These are phyloP conservation scores for Pygoscelis adeliae DNA, from an alignment of 2,113 vertebrate species.

Conservation along the genomic window DNA sequence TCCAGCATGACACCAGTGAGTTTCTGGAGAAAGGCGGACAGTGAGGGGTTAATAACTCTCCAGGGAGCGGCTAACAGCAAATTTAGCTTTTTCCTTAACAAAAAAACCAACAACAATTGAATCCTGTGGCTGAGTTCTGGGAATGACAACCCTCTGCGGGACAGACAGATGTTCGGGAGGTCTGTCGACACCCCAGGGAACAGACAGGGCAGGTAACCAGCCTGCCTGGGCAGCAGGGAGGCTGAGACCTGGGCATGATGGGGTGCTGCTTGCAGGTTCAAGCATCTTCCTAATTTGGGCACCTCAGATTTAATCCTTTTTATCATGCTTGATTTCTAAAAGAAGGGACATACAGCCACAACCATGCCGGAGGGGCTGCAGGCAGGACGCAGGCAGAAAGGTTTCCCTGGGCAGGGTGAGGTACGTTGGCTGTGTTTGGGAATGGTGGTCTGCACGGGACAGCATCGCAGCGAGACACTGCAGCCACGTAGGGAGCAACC, in stretches of 20 bases:
- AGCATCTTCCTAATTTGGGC: too few species aligned
- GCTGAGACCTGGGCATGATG: accelerated
- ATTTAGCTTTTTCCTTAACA: not conserved
- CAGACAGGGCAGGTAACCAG: not conserved
- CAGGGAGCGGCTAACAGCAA: not conserved
- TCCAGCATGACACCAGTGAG: constrained; percentile 91
- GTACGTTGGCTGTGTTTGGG: accelerated
- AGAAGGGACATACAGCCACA: accelerated
- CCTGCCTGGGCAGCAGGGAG: not conserved
- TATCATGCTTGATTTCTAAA: accelerated
- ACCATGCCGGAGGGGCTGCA: accelerated
- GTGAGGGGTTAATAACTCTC: not conserved
- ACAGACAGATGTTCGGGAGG: accelerated
- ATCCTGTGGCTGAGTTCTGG: not conserved
- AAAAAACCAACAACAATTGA: not conserved
- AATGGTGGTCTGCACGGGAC: accelerated
- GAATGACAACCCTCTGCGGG: not conserved
- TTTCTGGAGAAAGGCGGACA: constrained; percentile 76
- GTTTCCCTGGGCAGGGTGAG: not conserved
- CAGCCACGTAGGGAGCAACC: accelerated
- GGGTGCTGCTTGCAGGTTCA: not conserved
- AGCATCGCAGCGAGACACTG: not conserved
- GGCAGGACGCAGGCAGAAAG: not conserved
- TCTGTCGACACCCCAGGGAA: not conserved
- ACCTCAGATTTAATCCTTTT: not conserved